phyloP scores from a whole-genome alignment of 2,888 invertebrate species.

The Oscheius sp. region DNA sequence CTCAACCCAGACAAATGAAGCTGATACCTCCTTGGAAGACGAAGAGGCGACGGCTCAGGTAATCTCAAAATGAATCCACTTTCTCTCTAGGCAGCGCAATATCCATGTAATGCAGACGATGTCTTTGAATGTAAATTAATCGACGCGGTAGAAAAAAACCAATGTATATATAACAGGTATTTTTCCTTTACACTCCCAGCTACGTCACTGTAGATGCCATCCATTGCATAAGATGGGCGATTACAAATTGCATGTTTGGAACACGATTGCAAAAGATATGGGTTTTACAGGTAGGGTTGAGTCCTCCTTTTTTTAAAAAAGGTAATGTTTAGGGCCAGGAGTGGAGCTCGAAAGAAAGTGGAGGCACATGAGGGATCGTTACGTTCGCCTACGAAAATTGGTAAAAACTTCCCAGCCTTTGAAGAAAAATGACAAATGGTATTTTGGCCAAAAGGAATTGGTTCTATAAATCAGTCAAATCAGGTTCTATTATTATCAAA shows the following conservation, averaged over 20 bases:
- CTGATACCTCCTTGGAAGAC: neutral
- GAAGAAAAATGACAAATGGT: slow-evolving; percentile 44
- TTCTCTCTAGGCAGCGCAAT: slow-evolving; percentile 20
- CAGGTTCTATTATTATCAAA: slow-evolving; percentile 45
- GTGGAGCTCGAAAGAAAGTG: slow-evolving; percentile 52
- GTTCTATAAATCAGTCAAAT: neutral
- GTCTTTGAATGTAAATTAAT: slow-evolving; percentile 38
- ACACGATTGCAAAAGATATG: slow-evolving; percentile 35
- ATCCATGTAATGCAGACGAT: slow-evolving; percentile 38
- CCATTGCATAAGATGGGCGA: slow-evolving; percentile 48
- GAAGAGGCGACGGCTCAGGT: slow-evolving; percentile 16
- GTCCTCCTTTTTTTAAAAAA: neutral
- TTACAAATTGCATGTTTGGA: slow-evolving; percentile 43
- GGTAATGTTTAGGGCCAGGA: slow-evolving; percentile 27
- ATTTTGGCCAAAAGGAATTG: too few relatives aligned
- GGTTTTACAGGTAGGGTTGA: slow-evolving; percentile 33
- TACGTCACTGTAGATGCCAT: slow-evolving; percentile 35
- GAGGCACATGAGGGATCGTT: slow-evolving; percentile 53
- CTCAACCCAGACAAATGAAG: slow-evolving; percentile 1
- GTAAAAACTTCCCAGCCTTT: slow-evolving; percentile 43
- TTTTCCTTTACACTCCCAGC: slow-evolving; percentile 1
- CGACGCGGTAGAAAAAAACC: slow-evolving; percentile 43
- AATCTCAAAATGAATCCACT: neutral
- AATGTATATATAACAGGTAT: slow-evolving; percentile 49
- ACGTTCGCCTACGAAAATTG: slow-evolving; percentile 47